Evolutionary conservation across 2,113 vertebrate species (phyloP).

Genomic region (Cnemophilus loriae): DNA sequence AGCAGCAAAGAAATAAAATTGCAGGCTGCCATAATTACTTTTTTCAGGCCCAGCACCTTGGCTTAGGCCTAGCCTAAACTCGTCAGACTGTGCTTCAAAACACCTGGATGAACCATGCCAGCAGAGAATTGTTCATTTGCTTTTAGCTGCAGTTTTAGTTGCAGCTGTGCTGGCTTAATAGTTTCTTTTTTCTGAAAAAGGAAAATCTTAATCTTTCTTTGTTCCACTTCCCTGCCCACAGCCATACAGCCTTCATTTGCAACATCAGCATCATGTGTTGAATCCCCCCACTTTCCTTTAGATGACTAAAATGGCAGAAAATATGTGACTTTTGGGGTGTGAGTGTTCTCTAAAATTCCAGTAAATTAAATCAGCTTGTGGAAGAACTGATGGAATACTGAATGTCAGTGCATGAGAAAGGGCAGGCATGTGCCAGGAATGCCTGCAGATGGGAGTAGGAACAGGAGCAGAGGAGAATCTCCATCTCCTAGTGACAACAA

Average conservation of each 20-base stretch:
- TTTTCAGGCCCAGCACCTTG: neutral
- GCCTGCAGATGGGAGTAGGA: neutral
- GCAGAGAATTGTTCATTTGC: neutral
- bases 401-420: neutral
- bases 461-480: neutral
- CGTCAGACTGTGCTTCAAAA: neutral
- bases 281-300: neutral
- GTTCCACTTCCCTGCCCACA: neutral
- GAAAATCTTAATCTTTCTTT: neutral
- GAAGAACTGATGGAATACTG: neutral
- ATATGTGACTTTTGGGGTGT: accelerated
- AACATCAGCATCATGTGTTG: neutral
- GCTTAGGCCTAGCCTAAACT: neutral
- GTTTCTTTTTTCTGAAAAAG: neutral
- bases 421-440: neutral
- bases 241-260: neutral
- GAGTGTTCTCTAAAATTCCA: neutral
- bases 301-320: neutral
- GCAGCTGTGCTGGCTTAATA: neutral
- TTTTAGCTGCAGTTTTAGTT: neutral
- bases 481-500: neutral
- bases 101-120: neutral
- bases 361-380: neutral
- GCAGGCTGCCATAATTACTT: neutral
- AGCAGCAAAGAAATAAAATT: neutral